Conservation (phyloP, 1,140 invertebrate species). For the Aphidius ervi region DNA sequence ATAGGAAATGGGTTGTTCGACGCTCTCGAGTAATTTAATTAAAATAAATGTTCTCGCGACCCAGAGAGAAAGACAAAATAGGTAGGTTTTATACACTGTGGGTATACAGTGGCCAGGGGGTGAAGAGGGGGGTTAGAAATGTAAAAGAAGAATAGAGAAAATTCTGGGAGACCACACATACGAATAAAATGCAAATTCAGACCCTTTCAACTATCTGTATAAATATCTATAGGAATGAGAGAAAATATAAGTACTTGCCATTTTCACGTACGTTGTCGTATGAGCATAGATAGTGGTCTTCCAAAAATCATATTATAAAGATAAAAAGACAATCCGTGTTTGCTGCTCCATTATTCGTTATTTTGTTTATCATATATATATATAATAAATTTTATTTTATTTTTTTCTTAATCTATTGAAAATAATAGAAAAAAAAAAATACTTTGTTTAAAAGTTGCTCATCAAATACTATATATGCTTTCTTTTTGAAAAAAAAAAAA, state of each 20-base stretch:
- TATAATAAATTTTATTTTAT: too few species aligned
- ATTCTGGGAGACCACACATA: slow-evolving; percentile 24
- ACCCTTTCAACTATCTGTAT: slow-evolving; percentile 38
- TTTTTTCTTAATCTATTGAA: too few species aligned
- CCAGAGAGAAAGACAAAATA: slow-evolving; percentile 25
- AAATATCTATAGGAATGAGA: slow-evolving; percentile 11
- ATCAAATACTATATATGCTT: too few species aligned
- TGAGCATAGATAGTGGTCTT: slow-evolving; percentile 6
- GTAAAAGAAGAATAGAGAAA: neutral
- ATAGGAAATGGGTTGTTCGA: slow-evolving; percentile 57
- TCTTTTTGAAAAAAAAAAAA: slow-evolving; percentile 2
- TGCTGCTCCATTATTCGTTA: neutral
- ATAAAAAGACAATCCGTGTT: neutral
- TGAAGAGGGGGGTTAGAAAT: neutral
- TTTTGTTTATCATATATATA: too few species aligned
- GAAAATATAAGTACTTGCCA: slow-evolving; percentile 14
- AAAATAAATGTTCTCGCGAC: slow-evolving; percentile 53
- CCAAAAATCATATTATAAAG: neutral
- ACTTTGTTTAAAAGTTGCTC: too few species aligned
- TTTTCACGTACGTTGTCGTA: slow-evolving; percentile 10
- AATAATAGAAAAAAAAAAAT: too few species aligned
- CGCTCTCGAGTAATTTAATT: slow-evolving; percentile 55
- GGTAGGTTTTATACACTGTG: neutral
- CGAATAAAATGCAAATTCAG: slow-evolving; percentile 57
- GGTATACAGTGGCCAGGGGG: neutral